Evolutionary conservation across 2,888 invertebrate species (phyloP), one percentile per base, ranked within the genome.

Genomic region (Pyralis farinalis): DNA sequence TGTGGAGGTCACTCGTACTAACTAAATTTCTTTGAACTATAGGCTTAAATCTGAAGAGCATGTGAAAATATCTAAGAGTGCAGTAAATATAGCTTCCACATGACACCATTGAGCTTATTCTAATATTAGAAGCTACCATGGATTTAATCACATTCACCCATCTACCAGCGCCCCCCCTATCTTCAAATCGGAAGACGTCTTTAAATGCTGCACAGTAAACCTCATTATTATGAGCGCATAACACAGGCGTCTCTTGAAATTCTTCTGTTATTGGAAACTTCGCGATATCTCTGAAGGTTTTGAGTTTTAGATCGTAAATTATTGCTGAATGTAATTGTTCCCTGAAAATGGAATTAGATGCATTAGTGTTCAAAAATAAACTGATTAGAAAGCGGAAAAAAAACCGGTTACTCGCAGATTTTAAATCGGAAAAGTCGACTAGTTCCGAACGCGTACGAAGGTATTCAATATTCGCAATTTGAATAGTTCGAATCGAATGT

Each of bases 191-290:
- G 42, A 78, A 84, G 33, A 87, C 71, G 12, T 71, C 58, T 32
- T 68, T 76, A 3, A 75, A 68, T 0, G 81, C 78, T 0, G 74
- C 66, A 0, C 68, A 72, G 50, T 80, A 87, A 0, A 86, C 58
- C 0, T 41, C 37, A 21, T 68, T 63, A 1, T 80, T 52, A 25
- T 85, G 75, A 0, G 55, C 49, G 38, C 87, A 87, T 0, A 78
- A 58, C 0, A 78, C 80, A 1, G 87, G 86, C 7, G n/a, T 2
- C 25, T 25, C 25, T 8, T 2, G 1, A 16, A 60, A 71, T 43
- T 87, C 87, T 28, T 86, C 68, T 1, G 75, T 61, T 34, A 83
- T 80, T 0, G 85, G 83, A 4, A 86, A 50, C 5, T 66, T 69
- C 0, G 74, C 71, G 21, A 83, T 71, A 28, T 58, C 66, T 37